phyloP scores from a whole-genome alignment of 2,888 invertebrate species.

The Eristalis intricaria region DNA sequence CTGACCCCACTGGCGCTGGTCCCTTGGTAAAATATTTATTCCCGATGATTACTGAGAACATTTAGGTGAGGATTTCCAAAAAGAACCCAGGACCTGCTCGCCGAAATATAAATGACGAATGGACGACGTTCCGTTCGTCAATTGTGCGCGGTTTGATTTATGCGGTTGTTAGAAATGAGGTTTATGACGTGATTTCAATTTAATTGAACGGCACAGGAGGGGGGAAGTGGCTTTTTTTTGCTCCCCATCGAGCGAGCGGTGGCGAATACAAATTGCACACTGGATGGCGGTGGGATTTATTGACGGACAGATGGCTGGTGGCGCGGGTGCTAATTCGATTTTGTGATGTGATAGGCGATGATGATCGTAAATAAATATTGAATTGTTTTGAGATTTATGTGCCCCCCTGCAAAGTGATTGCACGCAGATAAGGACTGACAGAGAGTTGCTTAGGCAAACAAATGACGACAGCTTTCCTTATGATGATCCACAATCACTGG shows the following conservation, averaged over 20 bases:
- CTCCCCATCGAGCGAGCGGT: not conserved
- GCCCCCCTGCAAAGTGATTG: not conserved
- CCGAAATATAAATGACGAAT: slow-evolving; percentile 41
- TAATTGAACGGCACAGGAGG: slow-evolving; percentile 40
- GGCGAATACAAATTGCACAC: slow-evolving; percentile 37
- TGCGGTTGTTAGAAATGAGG: slow-evolving; percentile 47
- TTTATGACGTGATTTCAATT: slow-evolving; percentile 63
- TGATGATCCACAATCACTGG: not conserved
- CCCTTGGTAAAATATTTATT: slow-evolving; percentile 34
- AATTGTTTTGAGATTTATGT: slow-evolving; percentile 47
- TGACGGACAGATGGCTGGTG: slow-evolving; percentile 39
- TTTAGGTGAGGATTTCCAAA: slow-evolving; percentile 1
- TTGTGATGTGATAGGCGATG: slow-evolving; percentile 7
- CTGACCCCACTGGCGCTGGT: slow-evolving; percentile 1
- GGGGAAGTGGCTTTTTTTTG: slow-evolving; percentile 10
- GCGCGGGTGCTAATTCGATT: slow-evolving; percentile 43
- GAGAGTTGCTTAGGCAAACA: not conserved
- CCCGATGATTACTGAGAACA: slow-evolving; percentile 21
- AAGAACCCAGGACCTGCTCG: not conserved
- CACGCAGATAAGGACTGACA: not conserved
- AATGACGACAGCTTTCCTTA: not conserved
- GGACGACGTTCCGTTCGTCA: slow-evolving; percentile 39
- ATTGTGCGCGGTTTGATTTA: slow-evolving; percentile 58
- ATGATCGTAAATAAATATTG: slow-evolving; percentile 60
- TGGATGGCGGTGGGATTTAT: slow-evolving; percentile 33